Evolutionary conservation across 2,888 invertebrate genomes (phyloP).

Genomic region (Melangyna quadrimaculata): DNA sequence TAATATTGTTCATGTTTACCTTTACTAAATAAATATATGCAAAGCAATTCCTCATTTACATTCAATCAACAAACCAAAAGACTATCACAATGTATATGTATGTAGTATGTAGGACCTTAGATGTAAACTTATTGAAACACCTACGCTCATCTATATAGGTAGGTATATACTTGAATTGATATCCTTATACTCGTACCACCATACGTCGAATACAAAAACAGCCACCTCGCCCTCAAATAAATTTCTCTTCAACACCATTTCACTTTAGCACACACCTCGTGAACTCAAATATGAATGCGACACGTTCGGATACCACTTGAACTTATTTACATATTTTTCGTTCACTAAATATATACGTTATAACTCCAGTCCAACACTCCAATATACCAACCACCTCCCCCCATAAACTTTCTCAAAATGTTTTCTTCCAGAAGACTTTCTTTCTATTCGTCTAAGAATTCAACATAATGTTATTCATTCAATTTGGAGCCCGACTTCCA

Average conservation of each 20-base stretch:
- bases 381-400: neutral
- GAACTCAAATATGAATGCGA: constrained; percentile 62
- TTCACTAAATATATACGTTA: too few species aligned
- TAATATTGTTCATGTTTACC: neutral
- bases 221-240: constrained; percentile 27
- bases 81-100: constrained; percentile 27
- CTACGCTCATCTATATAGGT: neutral
- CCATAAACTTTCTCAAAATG: neutral
- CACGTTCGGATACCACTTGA: constrained; percentile 60
- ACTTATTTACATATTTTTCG: constrained; percentile 65
- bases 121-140: neutral
- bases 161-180: constrained; percentile 46
- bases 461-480: constrained; percentile 61
- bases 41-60: constrained; percentile 53
- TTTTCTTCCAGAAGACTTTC: neutral
- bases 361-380: neutral
- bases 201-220: neutral
- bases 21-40: constrained; percentile 25
- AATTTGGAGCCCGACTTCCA: constrained; percentile 19
- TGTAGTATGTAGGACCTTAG: too few species aligned
- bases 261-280: constrained; percentile 52
- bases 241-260: constrained; percentile 62
- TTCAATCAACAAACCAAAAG: constrained; percentile 60
- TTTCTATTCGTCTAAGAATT: constrained; percentile 6
- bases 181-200: constrained; percentile 43